Conservation (phyloP, 2,113 vertebrate genomes). For the Seriola dumerili region DNA sequence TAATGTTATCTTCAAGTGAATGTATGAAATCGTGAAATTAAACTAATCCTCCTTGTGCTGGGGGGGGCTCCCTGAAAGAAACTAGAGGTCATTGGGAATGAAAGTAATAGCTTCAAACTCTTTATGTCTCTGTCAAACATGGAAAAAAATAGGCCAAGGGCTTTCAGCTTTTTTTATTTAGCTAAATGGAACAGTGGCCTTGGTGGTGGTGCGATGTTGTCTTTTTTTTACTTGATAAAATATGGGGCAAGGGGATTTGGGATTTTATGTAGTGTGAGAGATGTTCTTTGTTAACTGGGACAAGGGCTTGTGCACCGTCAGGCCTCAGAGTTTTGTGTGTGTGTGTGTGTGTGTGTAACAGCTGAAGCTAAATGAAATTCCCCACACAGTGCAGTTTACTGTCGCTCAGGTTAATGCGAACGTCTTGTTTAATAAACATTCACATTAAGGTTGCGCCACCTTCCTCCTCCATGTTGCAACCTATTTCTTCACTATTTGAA, state of each 20-base stretch:
- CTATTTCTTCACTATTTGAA: too few species aligned
- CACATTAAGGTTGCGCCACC: neutral
- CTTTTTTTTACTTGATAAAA: slow-evolving; percentile 67
- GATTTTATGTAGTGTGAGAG: slow-evolving; percentile 54
- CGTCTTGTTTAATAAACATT: neutral
- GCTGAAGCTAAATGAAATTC: neutral
- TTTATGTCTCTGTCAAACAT: slow-evolving; percentile 49
- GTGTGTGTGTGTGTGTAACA: neutral
- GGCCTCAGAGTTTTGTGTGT: slow-evolving; percentile 28
- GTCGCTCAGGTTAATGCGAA: slow-evolving; percentile 14
- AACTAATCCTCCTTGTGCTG: slow-evolving; percentile 43
- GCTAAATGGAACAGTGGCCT: slow-evolving; percentile 67
- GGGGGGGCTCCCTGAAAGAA: slow-evolving; percentile 27
- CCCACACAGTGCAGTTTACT: neutral
- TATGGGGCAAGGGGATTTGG: slow-evolving; percentile 66
- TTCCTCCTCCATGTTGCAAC: too few species aligned
- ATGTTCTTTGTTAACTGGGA: slow-evolving; percentile 69
- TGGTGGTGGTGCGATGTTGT: slow-evolving; percentile 51
- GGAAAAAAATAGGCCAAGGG: slow-evolving; percentile 70
- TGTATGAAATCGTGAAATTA: slow-evolving; percentile 30
- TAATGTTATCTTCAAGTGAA: slow-evolving; percentile 14
- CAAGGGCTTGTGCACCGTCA: slow-evolving; percentile 53
- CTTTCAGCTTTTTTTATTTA: slow-evolving; percentile 55
- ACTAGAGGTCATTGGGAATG: slow-evolving; percentile 39
- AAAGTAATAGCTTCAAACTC: slow-evolving; percentile 55